Conservation (phyloP, 2,888 invertebrate species). For the Meta bourneti region DNA sequence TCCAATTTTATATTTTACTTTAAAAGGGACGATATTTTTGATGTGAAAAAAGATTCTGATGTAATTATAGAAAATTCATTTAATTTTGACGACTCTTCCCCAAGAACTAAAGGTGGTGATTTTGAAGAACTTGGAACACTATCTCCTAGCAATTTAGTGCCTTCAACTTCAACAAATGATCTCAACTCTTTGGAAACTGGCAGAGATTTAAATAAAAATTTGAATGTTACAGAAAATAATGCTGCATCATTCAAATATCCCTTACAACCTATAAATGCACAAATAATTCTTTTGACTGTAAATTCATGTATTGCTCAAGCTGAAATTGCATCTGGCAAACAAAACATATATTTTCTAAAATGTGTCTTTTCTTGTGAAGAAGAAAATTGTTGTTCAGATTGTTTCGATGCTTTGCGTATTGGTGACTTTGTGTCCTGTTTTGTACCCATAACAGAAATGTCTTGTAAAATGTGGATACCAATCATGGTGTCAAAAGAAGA, state of each 20-base stretch:
- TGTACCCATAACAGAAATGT: slow-evolving; percentile 30
- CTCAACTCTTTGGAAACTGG: too few species aligned
- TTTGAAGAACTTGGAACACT: too few species aligned
- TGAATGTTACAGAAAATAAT: background rate
- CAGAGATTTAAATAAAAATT: too few species aligned
- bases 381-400: slow-evolving; percentile 38
- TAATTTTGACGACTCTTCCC: too few species aligned
- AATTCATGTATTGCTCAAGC: slow-evolving; percentile 54
- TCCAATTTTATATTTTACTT: background rate
- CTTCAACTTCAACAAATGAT: too few species aligned
- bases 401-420: slow-evolving; percentile 39
- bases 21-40: background rate
- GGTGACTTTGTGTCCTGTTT: slow-evolving; percentile 52
- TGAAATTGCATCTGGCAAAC: background rate
- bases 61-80: background rate
- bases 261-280: slow-evolving; percentile 48
- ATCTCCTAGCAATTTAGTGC: too few species aligned
- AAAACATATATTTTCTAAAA: slow-evolving; percentile 58
- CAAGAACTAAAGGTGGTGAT: too few species aligned
- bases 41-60: background rate
- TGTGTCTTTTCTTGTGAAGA: slow-evolving; percentile 56
- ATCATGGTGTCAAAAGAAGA: slow-evolving; percentile 47
- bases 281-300: slow-evolving; percentile 42
- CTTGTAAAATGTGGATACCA: slow-evolving; percentile 51
- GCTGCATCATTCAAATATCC: background rate